Evolutionary conservation across 2,888 invertebrate species (phyloP), one percentile per base, ranked within the genome.

Genomic region (Chymomyza procnemis): DNA sequence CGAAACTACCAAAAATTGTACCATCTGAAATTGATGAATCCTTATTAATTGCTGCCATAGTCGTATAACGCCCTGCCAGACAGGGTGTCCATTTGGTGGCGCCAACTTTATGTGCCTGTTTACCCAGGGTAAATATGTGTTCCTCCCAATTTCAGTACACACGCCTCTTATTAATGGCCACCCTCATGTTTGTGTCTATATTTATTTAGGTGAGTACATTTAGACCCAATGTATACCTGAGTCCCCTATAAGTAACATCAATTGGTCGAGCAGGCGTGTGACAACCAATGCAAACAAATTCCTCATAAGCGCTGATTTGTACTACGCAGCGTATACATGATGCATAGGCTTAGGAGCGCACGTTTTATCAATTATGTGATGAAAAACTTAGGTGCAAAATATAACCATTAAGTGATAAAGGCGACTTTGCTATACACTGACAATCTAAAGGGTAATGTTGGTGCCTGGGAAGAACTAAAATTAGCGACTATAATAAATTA

Each of bases 1-100:
- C 9, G 26, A 6, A 26, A n/a, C n/a, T n/a, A n/a, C n/a, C n/a
- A n/a, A n/a, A n/a, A n/a, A 26, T 26, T 26, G 4, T 4, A 26
- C 26, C 26, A 26, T 4, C 34, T 12, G 12, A 50, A 19, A 16
- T 56, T 81, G 85, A 80, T 75, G 80, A 77, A 77, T 85, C 77
- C 80, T 69, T 73, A 76, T 76, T 74, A 78, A 80, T 80, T 83
- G 69, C 30, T 30, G 14, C 14, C 54, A 54, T 0, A 18, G 62
- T 6, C 48, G 4, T 14, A n/a, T 14, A 50, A 50, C 14, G 50
- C 5, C 5, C 34, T 41, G 34, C 34, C 34, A 41, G 34, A 41
- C 34, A 3, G 34, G 12, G 34, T 12, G 34, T 12, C 34, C 34
- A 12, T 41, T 41, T 41, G 56, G 21, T 34, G 56, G 26, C 56